phyloP scores from a whole-genome alignment of 1,140 invertebrate genomes.

The Temnothorax nylanderi region DNA sequence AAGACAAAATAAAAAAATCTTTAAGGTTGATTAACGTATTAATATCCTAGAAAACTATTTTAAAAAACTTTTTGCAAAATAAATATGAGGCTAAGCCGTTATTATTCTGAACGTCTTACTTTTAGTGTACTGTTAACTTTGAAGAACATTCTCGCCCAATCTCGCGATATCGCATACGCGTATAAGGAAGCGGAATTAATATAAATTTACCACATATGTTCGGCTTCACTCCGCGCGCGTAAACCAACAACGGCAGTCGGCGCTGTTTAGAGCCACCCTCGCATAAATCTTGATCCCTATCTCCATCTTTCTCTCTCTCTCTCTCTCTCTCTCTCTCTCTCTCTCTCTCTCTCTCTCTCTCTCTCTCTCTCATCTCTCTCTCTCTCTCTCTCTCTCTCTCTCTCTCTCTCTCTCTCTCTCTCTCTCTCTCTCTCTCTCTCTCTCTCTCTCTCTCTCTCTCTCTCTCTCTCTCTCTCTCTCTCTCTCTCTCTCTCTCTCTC shows the following conservation, averaged over 20 bases:
- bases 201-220: conserved; percentile 41
- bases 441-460: not conserved
- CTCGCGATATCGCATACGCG: not conserved
- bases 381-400: not conserved
- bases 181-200: conserved; percentile 28
- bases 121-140: not conserved
- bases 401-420: not conserved
- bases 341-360: not conserved
- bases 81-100: not conserved
- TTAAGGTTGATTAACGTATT: not conserved
- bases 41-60: not conserved
- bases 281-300: conserved; percentile 48
- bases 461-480: not conserved
- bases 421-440: not conserved
- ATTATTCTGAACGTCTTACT: not conserved
- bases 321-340: not conserved
- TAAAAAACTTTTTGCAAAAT: not conserved
- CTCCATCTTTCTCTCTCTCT: not conserved
- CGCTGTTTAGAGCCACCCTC: conserved; percentile 29
- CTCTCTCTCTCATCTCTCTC: too few relatives aligned
- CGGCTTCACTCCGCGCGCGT: not conserved
- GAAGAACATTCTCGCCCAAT: not conserved
- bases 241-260: conserved; percentile 15
- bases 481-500: not conserved
- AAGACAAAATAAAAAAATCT: not conserved